Percentiles rank a stretch among this genome's conserved stretches.
Conservation (phyloP, 2,113 vertebrate species). For the Serinus canaria region DNA sequence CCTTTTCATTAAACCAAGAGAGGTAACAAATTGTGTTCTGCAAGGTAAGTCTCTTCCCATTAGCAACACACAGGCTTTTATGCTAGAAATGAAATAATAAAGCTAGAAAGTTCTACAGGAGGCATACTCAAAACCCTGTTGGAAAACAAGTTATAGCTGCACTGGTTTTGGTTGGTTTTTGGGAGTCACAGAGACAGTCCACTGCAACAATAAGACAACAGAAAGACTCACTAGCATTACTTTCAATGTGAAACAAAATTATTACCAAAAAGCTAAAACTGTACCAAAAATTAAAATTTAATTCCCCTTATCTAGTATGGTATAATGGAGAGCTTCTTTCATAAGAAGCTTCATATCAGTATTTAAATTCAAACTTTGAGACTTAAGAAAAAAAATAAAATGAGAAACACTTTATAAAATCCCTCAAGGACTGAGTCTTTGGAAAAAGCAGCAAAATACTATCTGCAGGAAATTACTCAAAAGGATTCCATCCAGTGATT, state of each 20-base stretch:
- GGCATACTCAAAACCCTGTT: neutral
- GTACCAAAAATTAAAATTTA: neutral
- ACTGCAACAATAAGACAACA: neutral
- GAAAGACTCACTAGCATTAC: neutral
- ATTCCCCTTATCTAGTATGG: neutral
- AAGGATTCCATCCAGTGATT: neutral
- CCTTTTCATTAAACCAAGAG: neutral
- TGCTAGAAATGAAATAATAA: neutral
- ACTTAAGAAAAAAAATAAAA: neutral
- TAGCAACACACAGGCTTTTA: neutral
- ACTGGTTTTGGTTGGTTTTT: neutral
- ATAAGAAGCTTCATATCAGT: neutral
- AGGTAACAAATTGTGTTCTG: neutral
- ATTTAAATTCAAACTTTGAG: neutral
- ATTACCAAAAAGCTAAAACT: neutral
- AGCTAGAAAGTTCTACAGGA: neutral
- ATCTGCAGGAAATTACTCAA: neutral
- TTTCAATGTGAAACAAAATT: neutral
- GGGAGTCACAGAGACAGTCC: neutral
- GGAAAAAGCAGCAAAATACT: slow-evolving; percentile 4
- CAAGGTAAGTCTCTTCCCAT: neutral
- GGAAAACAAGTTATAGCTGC: neutral
- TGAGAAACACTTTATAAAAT: neutral
- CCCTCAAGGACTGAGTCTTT: neutral
- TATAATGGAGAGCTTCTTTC: neutral